Base-by-base conservation (phyloP, 2,888 invertebrate genomes). In the Eristalinus sepulchralis region DNA sequence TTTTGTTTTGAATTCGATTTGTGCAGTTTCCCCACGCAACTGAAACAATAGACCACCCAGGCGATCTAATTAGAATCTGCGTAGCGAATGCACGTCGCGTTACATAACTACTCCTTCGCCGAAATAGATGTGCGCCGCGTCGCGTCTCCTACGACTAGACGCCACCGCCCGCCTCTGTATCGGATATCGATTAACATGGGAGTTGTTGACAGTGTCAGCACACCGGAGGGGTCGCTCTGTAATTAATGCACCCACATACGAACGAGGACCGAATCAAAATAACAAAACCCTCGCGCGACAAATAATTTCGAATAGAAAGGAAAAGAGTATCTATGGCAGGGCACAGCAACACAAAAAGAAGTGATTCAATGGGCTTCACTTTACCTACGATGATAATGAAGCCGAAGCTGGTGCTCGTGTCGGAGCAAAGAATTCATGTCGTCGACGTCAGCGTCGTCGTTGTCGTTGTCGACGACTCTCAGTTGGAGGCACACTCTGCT, bases 191-290 rank as follows among this genome's bases (percentile, higher is more conserved):
- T 73, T 55, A 73, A 63, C 53, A 33, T 73, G 11, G 6, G 53
- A 55, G 34, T 73, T 63, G 64, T 64, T 73, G 73, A 73, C 73
- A 64, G 64, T 73, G 24, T 20, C 62, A 27, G 27, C 27, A 27
- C 27, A 62, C 33, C 55, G 11, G 55, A 17, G 17, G 33, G 63
- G 59, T 62, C 27, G 2, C 27, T 27, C 64, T 82, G 77, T 85
- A 85, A 85, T 85, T 85, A 82, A 85, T 82, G 85, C 82, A 82
- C 85, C 85, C 85, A 77, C 85, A 77, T 82, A 60, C 39, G 22
- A 70, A 53, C 17, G 17, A 17, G 27, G 27, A 17, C 47, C 47
- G 47, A 47, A 47, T 47, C 17, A 17, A 47, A 47, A 47, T n/a
- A 17, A 59, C 55, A 57, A 60, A 13, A 57, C 33, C 20, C 57